A percentile compares a stretch with the other conserved stretches of the same genome.
Conservation (phyloP, 2,888 invertebrate genomes). For the Microplitis manilae region DNA sequence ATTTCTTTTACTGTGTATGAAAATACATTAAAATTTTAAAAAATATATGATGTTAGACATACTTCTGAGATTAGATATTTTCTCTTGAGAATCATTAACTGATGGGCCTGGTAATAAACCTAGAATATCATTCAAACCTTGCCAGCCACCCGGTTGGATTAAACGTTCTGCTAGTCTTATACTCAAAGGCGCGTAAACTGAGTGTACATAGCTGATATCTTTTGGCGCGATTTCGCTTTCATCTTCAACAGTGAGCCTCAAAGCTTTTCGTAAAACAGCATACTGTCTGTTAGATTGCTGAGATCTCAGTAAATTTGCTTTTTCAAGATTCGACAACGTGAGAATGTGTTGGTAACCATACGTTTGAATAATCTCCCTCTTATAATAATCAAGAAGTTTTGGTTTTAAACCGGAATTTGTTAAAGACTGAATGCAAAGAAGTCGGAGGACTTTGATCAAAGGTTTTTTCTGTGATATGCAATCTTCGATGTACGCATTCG, state of each 20-base stretch:
- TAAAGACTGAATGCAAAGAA: constrained; percentile 94
- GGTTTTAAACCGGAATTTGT: constrained; percentile 94
- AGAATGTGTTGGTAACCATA: constrained; percentile 90
- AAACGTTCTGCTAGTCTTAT: constrained; percentile 89
- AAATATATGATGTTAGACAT: constrained; percentile 37
- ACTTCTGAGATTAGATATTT: constrained; percentile 53
- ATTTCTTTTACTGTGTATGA: too few species aligned
- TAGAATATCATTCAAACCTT: constrained; percentile 87
- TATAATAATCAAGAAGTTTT: constrained; percentile 84
- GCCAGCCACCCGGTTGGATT: constrained; percentile 83
- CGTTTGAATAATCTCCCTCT: constrained; percentile 83
- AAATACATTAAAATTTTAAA: too few species aligned
- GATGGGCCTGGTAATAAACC: constrained; percentile 86
- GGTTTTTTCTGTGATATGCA: constrained; percentile 89
- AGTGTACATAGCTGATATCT: constrained; percentile 93
- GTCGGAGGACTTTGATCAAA: constrained; percentile 85
- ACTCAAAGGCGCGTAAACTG: constrained; percentile 94
- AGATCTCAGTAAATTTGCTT: constrained; percentile 83
- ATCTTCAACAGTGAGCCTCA: constrained; percentile 91
- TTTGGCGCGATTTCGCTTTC: constrained; percentile 86
- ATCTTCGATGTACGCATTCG: constrained; percentile 92
- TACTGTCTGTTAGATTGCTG: constrained; percentile 84
- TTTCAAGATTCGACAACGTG: constrained; percentile 88
- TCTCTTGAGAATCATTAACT: constrained; percentile 62
- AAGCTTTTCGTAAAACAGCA: constrained; percentile 83